phyloP scores from a whole-genome alignment of 2,113 vertebrate species.

The Isurus oxyrinchus region DNA sequence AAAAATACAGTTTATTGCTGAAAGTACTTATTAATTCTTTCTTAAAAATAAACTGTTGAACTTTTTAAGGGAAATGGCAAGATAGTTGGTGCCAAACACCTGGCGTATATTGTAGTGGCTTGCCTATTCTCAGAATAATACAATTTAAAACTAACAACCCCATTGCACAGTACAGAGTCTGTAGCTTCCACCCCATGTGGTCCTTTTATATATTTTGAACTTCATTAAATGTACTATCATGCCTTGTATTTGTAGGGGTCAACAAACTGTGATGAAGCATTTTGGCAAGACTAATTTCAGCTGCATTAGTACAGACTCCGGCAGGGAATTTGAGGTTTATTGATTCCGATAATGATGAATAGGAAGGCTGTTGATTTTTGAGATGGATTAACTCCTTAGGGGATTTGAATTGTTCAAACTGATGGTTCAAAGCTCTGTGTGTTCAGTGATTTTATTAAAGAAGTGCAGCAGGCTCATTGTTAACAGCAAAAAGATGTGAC shows the following conservation, averaged over 20 bases:
- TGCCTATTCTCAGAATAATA: not conserved
- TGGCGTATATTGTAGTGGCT: not conserved
- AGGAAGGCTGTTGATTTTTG: constrained; percentile 10
- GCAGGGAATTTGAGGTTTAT: constrained; percentile 6
- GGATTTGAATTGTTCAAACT: not conserved
- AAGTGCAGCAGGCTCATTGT: not conserved
- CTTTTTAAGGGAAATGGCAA: not conserved
- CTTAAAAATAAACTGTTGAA: no score
- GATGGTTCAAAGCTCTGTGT: not conserved
- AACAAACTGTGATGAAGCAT: constrained; percentile 1
- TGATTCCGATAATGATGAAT: not conserved
- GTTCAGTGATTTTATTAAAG: not conserved
- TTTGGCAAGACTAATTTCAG: not conserved
- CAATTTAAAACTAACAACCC: not conserved
- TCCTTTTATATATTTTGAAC: not conserved
- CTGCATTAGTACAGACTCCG: not conserved
- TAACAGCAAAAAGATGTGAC: not conserved
- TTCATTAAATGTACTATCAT: not conserved
- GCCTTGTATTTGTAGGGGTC: not conserved
- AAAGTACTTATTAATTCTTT: not conserved
- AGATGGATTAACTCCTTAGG: not conserved
- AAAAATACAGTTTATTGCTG: not conserved
- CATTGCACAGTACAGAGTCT: not conserved
- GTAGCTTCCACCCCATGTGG: no score
- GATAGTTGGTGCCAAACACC: not conserved